Evolutionary conservation across 2,888 invertebrate species (phyloP).

Genomic region (Hirtodrosophila cameraria): DNA sequence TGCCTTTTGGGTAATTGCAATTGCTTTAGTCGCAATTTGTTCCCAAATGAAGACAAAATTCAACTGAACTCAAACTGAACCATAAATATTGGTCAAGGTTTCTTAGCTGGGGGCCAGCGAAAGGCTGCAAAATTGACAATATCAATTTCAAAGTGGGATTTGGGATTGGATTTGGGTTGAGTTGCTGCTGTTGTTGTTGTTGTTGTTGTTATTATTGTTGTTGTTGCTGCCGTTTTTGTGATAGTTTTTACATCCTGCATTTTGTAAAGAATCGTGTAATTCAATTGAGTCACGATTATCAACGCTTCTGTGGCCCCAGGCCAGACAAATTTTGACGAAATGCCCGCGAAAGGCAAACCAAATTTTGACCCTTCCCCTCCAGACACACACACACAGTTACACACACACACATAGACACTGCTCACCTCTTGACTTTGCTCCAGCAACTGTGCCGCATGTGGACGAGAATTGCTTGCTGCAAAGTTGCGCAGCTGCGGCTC

Average conservation of each 20-base stretch:
- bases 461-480: conserved; percentile 76
- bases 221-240: conserved; percentile 32
- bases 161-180: conserved; percentile 35
- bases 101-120: conserved; percentile 64
- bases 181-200: conserved; percentile 21
- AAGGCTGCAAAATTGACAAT: conserved; percentile 69
- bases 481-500: conserved; percentile 82
- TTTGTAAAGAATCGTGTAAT: conserved; percentile 81
- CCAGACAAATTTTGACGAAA: conserved; percentile 54
- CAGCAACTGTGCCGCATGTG: conserved; percentile 80
- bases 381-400: not conserved
- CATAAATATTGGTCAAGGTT: conserved; percentile 74
- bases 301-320: conserved; percentile 62
- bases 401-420: not conserved
- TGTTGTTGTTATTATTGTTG: conserved; percentile 24
- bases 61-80: conserved; percentile 5
- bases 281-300: conserved; percentile 78
- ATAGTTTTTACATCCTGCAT: conserved; percentile 62
- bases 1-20: conserved; percentile 63
- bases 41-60: conserved; percentile 51
- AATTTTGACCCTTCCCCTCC: conserved; percentile 30
- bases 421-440: conserved; percentile 83
- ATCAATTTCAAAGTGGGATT: conserved; percentile 42
- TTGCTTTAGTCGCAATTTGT: conserved; percentile 64
- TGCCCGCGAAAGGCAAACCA: conserved; percentile 39